A percentile compares a stretch with the other conserved stretches of the same genome.
phyloP scores from a whole-genome alignment of 2,888 invertebrate species.

The Ornithoptera priamus region DNA sequence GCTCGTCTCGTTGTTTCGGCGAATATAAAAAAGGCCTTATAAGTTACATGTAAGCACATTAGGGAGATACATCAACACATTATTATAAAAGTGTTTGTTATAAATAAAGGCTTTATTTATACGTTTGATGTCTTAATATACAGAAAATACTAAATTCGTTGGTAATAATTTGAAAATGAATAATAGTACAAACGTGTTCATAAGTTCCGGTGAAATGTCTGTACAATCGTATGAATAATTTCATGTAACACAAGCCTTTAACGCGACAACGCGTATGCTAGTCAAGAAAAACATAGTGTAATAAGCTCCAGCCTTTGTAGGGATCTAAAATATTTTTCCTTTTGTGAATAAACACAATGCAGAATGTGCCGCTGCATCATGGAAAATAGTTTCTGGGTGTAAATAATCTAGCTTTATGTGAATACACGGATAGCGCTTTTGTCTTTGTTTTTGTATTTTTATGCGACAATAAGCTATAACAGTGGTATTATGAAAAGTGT shows the following conservation, averaged over 20 bases:
- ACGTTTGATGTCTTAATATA: no score
- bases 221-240: constrained; percentile 16
- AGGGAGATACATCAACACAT: no score
- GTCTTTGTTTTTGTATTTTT: constrained; percentile 29
- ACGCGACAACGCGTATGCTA: constrained; percentile 24
- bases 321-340: constrained; percentile 29
- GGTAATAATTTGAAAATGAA: no score
- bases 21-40: no score
- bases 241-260: constrained; percentile 12
- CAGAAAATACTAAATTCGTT: no score
- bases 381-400: constrained; percentile 29
- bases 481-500: constrained; percentile 12
- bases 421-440: constrained; percentile 27
- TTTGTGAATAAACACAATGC: constrained; percentile 29
- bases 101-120: no score
- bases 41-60: no score
- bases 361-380: constrained; percentile 22
- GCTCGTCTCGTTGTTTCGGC: no score
- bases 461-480: constrained; percentile 24
- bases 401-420: constrained; percentile 30
- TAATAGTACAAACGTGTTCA: not conserved
- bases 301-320: constrained; percentile 30
- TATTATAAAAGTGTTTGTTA: no score
- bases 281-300: constrained; percentile 29
- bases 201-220: constrained; percentile 1